These are phyloP conservation scores for Macrophya alboannulata DNA, from an alignment of 2,888 invertebrate genomes.

Conservation along the genomic window DNA sequence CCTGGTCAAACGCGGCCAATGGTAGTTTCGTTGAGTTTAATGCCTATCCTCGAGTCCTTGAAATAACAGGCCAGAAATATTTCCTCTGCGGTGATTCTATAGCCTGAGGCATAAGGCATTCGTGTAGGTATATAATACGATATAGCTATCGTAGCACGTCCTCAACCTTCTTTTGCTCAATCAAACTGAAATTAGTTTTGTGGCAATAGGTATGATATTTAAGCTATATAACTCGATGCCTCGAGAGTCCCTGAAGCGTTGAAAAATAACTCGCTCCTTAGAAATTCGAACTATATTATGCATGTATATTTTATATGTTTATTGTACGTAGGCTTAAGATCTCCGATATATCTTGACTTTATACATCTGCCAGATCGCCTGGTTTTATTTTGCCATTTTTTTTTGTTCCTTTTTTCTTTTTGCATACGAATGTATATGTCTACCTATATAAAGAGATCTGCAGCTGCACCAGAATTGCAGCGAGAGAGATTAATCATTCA, in stretches of 20 bases:
- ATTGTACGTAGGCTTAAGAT: neutral
- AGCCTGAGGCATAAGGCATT: conserved; percentile 31
- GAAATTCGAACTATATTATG: conserved; percentile 33
- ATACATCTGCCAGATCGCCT: neutral
- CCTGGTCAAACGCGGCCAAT: neutral
- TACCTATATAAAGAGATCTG: neutral
- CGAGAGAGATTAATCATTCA: conserved; percentile 14
- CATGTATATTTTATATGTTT: neutral
- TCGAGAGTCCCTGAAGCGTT: neutral
- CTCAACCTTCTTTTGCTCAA: conserved; percentile 52
- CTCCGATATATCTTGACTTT: neutral
- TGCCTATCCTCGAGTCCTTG: conserved; percentile 47
- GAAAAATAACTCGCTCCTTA: conserved; percentile 18
- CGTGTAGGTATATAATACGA: neutral
- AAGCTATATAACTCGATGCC: neutral
- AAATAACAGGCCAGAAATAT: conserved; percentile 37
- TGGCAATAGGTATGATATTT: conserved; percentile 21
- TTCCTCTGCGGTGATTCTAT: conserved; percentile 39
- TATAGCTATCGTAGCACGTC: conserved; percentile 41
- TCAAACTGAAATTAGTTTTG: conserved; percentile 56
- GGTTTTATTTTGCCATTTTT: neutral
- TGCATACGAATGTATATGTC: neutral
- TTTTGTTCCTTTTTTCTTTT: neutral
- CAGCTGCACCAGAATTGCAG: conserved; percentile 20
- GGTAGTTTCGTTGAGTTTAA: conserved; percentile 50